A percentile compares a stretch with the other conserved stretches of the same genome.
Evolutionary conservation across 2,888 invertebrate species (phyloP).

Genomic region (Malthinus flaveolus): DNA sequence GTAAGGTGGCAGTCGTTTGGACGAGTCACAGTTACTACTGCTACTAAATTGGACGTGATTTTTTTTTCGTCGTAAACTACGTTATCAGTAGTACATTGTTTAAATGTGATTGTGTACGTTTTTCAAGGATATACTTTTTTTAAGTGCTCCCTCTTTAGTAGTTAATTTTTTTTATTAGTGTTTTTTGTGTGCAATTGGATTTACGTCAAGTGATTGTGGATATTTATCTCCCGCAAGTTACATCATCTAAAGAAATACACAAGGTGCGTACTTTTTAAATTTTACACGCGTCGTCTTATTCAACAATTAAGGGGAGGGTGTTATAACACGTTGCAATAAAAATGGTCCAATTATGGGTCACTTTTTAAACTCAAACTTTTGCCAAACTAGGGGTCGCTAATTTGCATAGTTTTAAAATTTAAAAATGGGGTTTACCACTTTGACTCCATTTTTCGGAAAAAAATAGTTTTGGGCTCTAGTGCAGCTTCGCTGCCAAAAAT

Average conservation of each 20-base stretch:
- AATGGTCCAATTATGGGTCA: no score
- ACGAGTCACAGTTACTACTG: constrained; percentile 54
- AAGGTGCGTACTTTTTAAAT: constrained; percentile 25
- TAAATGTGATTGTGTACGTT: neutral
- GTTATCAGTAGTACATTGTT: neutral
- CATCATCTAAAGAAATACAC: constrained; percentile 16
- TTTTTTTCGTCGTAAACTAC: neutral
- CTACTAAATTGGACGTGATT: constrained; percentile 2
- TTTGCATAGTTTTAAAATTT: no score
- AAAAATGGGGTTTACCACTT: no score
- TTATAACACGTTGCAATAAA: no score
- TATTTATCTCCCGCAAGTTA: constrained; percentile 8
- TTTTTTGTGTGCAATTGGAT: constrained; percentile 23
- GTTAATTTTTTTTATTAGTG: neutral
- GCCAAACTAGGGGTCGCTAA: no score
- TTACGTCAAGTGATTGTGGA: constrained; percentile 15
- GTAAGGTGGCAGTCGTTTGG: constrained; percentile 52
- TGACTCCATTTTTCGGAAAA: no score
- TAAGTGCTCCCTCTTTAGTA: neutral
- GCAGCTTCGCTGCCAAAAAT: no score
- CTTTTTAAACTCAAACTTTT: no score
- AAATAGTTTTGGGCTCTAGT: no score
- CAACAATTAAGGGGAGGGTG: no score
- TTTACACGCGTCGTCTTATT: neutral
- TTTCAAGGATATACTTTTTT: constrained; percentile 1